Conservation (phyloP, 30 jellyfish, hydroid and myxozoan genomes). For the Hydractinia symbiolongicarpus region DNA sequence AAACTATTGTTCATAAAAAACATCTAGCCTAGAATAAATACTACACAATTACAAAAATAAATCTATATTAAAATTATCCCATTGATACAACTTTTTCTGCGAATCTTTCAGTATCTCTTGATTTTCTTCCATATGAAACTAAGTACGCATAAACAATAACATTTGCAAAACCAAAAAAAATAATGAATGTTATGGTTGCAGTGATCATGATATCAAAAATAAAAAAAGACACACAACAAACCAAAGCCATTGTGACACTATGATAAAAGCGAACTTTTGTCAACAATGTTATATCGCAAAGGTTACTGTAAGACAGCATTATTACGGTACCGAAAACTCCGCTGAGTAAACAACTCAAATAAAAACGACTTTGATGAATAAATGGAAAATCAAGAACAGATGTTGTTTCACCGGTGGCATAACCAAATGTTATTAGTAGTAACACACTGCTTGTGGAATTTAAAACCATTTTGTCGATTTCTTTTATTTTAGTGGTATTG, state of each 20-base stretch:
- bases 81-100: too few relatives aligned
- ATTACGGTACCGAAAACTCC: constrained; percentile 27
- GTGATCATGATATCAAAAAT: background rate
- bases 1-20: too few relatives aligned
- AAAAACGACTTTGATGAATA: background rate
- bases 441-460: constrained; percentile 17
- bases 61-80: too few relatives aligned
- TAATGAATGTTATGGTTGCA: background rate
- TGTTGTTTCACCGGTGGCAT: constrained; percentile 20
- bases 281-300: background rate
- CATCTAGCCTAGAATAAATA: too few relatives aligned
- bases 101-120: background rate
- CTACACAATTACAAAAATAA: too few relatives aligned
- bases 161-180: background rate
- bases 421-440: constrained; percentile 7
- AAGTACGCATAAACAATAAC: background rate
- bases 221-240: constrained; percentile 11
- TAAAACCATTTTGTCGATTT: constrained; percentile 16
- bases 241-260: constrained; percentile 10
- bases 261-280: constrained; percentile 24
- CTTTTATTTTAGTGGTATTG: background rate
- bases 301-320: constrained; percentile 17
- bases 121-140: background rate
- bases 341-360: constrained; percentile 19
- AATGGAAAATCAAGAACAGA: constrained; percentile 8